Evolutionary conservation across 2,888 invertebrate genomes (phyloP), one percentile per base, ranked within the genome.

Genomic region (Euproctis similis): DNA sequence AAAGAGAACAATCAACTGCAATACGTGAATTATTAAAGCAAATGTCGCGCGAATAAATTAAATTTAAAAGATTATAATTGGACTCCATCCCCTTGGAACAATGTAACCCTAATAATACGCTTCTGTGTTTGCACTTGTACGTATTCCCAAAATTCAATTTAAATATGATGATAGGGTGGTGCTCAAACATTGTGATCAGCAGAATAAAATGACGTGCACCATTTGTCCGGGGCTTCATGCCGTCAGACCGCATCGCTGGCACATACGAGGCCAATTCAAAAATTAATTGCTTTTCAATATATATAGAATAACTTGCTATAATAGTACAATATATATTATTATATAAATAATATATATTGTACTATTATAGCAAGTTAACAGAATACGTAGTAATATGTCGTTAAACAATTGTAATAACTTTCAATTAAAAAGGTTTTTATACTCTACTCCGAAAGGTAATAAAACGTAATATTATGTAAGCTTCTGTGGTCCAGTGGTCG

Each of bases 181-280:
- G 66, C 56, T 66, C 78, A 84, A 81, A 82, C 77, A 82, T 72
- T n/a, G 77, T 68, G 72, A 71, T 80, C 77, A 74, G 78, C 81
- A 58, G 62, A 70, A 77, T 76, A 75, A 77, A 81, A 81, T 74
- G 77, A 76, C 70, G 72, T 55, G 63, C 53, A 62, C 72, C 71
- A 72, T 75, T 75, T 75, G 75, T 74, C 66, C n/a, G 71, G 62
- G 59, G 59, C 56, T 65, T 54, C 65, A 55, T 58, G 58, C 19
- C 26, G 11, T 16, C 25, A 18, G 56, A 49, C 57, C 53, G 43
- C 52, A 43, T 51, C 46, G 41, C 49, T 43, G 46, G 49, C 54
- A 46, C 50, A 51, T 41, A 52, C 47, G 52, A 39, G 55, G 53
- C 59, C 66, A 59, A 70, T 72, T 68, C 66, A 56, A 57, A 67